Evolutionary conservation across 2,888 invertebrate species (phyloP).

Genomic region (Amblyjoppa proteus): DNA sequence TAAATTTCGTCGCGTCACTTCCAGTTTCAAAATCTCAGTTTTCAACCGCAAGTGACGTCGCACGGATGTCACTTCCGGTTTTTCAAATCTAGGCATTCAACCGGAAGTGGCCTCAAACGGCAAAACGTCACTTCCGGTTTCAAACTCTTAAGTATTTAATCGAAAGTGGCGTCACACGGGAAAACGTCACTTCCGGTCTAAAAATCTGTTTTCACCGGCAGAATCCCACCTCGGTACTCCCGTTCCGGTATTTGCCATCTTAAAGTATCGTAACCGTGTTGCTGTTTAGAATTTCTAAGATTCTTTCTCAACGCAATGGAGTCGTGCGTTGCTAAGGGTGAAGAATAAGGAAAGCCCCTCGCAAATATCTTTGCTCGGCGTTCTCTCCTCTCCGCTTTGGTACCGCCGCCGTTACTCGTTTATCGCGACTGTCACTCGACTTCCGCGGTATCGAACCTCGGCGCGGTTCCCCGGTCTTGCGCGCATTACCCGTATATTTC

Average conservation of each 20-base stretch:
- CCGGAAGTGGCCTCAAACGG: no score
- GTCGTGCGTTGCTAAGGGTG: constrained; percentile 13
- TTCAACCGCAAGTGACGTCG: no score
- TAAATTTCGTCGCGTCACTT: no score
- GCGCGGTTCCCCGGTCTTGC: constrained; percentile 51
- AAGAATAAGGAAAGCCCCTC: constrained; percentile 3
- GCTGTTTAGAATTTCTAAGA: constrained; percentile 11
- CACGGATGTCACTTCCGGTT: no score
- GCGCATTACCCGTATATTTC: constrained; percentile 77
- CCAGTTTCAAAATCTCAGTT: no score
- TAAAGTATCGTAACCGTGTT: not conserved
- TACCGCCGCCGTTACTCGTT: constrained; percentile 44
- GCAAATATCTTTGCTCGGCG: not conserved
- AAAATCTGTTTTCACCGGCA: no score
- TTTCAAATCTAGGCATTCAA: no score
- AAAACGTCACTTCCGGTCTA: no score
- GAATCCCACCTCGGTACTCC: no score
- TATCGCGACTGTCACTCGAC: constrained; percentile 68
- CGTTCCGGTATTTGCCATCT: not conserved
- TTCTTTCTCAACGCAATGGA: not conserved
- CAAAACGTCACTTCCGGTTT: no score
- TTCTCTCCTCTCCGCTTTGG: constrained; percentile 8
- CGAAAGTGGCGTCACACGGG: no score
- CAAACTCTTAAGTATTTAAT: no score
- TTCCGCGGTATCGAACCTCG: constrained; percentile 66